Evolutionary conservation across 2,888 invertebrate species (phyloP).

Genomic region (Sthenelais limicola): DNA sequence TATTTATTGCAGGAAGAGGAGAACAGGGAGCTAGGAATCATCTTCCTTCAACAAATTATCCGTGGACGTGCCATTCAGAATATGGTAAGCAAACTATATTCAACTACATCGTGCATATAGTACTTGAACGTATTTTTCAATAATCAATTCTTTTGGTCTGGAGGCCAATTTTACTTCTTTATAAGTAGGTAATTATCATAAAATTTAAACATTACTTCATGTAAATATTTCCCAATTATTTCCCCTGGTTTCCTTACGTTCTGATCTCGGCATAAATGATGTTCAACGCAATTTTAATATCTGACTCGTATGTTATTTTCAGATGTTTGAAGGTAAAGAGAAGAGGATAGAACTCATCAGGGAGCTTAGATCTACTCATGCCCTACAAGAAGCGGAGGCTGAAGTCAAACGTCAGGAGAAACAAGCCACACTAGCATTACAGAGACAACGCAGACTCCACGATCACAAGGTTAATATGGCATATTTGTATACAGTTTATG

Average conservation of each 20-base stretch:
- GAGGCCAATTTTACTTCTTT: too few relatives aligned
- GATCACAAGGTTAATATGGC: slow-evolving; percentile 68
- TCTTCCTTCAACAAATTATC: slow-evolving; percentile 80
- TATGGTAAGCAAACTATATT: slow-evolving; percentile 76
- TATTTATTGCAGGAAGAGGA: slow-evolving; percentile 70
- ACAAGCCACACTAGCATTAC: slow-evolving; percentile 68
- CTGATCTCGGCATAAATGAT: not conserved
- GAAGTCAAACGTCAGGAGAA: slow-evolving; percentile 66
- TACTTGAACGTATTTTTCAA: too few relatives aligned
- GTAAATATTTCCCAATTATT: not conserved
- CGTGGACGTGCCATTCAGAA: slow-evolving; percentile 82
- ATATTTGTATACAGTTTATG: too few relatives aligned
- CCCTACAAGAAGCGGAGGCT: slow-evolving; percentile 77
- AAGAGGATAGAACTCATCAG: slow-evolving; percentile 81
- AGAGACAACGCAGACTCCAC: slow-evolving; percentile 68
- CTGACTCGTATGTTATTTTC: not conserved
- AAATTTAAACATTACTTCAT: not conserved
- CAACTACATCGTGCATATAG: too few relatives aligned
- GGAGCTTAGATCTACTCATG: slow-evolving; percentile 79
- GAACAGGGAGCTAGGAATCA: slow-evolving; percentile 75
- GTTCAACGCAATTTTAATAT: not conserved
- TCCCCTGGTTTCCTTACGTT: not conserved
- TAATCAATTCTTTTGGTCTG: too few relatives aligned
- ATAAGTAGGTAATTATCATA: too few relatives aligned
- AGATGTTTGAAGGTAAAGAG: slow-evolving; percentile 82